Base-by-base conservation (phyloP, 2,113 vertebrate species). In the Eclectus roratus region DNA sequence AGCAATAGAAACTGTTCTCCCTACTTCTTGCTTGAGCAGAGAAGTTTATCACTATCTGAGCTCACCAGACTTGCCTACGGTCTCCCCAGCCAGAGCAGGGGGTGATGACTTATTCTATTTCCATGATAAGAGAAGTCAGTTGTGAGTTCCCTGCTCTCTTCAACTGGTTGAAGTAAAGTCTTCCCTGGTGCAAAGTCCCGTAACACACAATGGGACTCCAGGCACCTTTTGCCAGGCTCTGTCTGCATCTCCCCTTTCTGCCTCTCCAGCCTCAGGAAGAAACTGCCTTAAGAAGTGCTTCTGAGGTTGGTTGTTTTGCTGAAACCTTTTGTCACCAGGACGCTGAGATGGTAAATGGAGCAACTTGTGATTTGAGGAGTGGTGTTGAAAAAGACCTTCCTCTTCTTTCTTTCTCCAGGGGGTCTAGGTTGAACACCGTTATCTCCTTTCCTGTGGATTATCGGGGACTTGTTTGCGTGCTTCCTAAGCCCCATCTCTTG, bases 381-480 rank as follows among this genome's bases (percentile, higher is more conserved):
- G 56, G 29, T 66, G 78, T 29, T 97, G 95, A 95, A 91, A 95
- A 83, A 95, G 41, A 14, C 52, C 24, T 86, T 96, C 83, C 60
- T 70, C 72, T 74, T 82, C 39, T 65, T 91, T 46, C 69, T 60
- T 80, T 92, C 94, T 82, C 52, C 50, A 70, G 49, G 76, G 65
- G 27, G 27, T 66, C 49, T 47, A 33, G n/a, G 44, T 80, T 5
- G 15, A 88, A 55, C 44, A 47, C 8, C 1, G 13, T 84, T 86
- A 91, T 76, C 92, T 93, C 60, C 74, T 92, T 94, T 91, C 88
- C 88, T 74, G 39, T 43, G 91, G 82, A 76, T 81, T 93, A 76
- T 68, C 2, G 1, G 46, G 58, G 89, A 46, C 46, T 88, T 85
- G 69, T 72, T 94, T 85, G 47, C 3, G 1, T 74, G 52, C 71